Base-by-base conservation (phyloP, 2,113 vertebrate genomes). In the Anoplopoma fimbria region DNA sequence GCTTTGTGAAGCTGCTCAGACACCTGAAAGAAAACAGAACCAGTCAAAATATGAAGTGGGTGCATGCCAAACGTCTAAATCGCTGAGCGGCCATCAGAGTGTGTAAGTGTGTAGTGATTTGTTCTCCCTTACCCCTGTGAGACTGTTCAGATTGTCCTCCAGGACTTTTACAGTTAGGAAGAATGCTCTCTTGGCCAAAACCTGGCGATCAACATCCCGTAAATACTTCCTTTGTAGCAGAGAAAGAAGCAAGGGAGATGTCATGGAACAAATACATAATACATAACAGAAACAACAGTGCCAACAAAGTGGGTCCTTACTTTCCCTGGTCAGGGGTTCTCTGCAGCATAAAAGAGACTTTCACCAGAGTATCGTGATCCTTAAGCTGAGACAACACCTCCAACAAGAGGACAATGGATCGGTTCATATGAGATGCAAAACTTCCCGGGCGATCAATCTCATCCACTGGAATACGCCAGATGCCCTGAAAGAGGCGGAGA, bases 381-480 rank as follows among this genome's bases (percentile, higher is more conserved):
- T 96, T 97, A 0, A 99, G 97, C 86, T 97, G 96, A 79, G 95
- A 95, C 92, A 99, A 95, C 93, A 99, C 98, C 75, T 97, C 95
- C 49, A 99, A 94, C 88, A 99, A 94, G 36, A 99, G 96, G 77
- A 99, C 97, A 72, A 99, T 97, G 76, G 98, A 99, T 89, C 98
- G 96, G 96, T 98, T 99, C 98, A 99, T 99, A 96, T 99, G 98
- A 95, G 97, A 99, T 31, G 98, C 98, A 55, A 99, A 99, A 92
- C 98, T 99, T 92, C 98, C 98, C 0, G 98, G 98, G 75, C 98
- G 97, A 96, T 99, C 98, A 27, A 99, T 99, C 94, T 99, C 98
- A 94, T 99, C 98, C 94, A 99, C 98, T 71, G 98, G 98, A 94
- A 99, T 99, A 89, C 98, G 97, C 98, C 98, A 99, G 96, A 99